Percentiles rank a stretch among this genome's conserved stretches.
Conservation (phyloP, 2,888 invertebrate genomes). For the Conops quadrifasciatus region DNA sequence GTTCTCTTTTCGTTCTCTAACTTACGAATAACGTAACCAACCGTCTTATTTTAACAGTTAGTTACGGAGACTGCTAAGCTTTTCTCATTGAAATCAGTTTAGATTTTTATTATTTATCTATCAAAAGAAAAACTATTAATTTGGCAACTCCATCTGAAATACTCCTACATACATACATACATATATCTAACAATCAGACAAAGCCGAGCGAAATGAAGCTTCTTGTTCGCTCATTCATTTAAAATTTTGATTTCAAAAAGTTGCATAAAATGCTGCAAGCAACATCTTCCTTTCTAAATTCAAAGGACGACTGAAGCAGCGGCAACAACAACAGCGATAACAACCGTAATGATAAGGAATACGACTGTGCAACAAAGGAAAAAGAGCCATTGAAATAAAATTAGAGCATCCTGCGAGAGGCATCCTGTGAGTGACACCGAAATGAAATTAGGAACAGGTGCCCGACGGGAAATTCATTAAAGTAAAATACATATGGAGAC, state of each 20-base stretch:
- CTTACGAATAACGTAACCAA: no score
- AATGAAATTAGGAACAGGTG: constrained; percentile 32
- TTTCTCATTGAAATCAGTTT: no score
- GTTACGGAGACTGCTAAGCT: no score
- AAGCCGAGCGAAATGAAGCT: neutral
- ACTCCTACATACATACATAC: neutral
- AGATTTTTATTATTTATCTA: neutral
- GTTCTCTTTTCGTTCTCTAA: no score
- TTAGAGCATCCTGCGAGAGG: constrained; percentile 18
- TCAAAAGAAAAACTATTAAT: neutral
- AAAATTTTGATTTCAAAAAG: neutral
- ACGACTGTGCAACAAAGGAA: neutral
- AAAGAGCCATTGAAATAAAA: constrained; percentile 19
- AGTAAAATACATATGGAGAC: constrained; percentile 21
- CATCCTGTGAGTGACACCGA: constrained; percentile 31
- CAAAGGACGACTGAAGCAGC: neutral
- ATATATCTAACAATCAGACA: constrained; percentile 1
- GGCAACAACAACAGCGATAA: no score
- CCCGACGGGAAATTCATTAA: constrained; percentile 25
- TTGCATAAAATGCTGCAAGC: neutral
- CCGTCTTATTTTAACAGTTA: no score
- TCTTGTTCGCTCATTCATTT: neutral
- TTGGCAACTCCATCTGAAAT: neutral
- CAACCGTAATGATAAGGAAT: neutral
- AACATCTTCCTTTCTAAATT: neutral